Conservation (phyloP, 2,113 vertebrate genomes). For the Zapus hudsonius region DNA sequence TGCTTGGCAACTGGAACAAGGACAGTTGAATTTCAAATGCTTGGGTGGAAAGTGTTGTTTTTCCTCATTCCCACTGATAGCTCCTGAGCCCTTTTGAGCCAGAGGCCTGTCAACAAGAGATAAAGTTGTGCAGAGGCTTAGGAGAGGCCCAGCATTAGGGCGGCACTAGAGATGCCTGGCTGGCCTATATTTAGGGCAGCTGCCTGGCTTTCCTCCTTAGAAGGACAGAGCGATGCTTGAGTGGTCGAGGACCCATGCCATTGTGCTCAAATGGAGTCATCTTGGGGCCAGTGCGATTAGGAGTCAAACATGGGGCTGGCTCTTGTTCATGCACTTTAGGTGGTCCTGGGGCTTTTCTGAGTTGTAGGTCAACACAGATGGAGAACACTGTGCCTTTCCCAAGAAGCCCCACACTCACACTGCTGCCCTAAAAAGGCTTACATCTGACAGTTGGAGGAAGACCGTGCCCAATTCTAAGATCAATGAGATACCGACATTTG, state of each 20-base stretch:
- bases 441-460: neutral
- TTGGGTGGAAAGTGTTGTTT: neutral
- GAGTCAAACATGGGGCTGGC: neutral
- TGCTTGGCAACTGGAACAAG: neutral
- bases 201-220: neutral
- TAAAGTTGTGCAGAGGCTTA: neutral
- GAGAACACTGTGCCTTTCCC: neutral
- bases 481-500: neutral
- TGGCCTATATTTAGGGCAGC: neutral
- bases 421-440: too few species aligned
- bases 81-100: neutral
- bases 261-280: neutral
- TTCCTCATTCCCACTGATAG: slow-evolving; percentile 9
- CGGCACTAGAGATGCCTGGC: neutral
- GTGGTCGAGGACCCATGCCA: neutral
- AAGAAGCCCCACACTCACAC: neutral
- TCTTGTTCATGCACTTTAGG: neutral
- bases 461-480: neutral
- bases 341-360: neutral
- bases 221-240: neutral
- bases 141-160: neutral
- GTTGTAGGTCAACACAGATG: neutral
- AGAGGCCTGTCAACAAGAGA: slow-evolving; percentile 19
- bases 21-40: neutral
- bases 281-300: neutral